Percentiles rank a stretch among this genome's conserved stretches.
These are phyloP conservation scores for Drosophila pseudoananassae DNA, from an alignment of 1,140 invertebrate species.

Conservation along the genomic window DNA sequence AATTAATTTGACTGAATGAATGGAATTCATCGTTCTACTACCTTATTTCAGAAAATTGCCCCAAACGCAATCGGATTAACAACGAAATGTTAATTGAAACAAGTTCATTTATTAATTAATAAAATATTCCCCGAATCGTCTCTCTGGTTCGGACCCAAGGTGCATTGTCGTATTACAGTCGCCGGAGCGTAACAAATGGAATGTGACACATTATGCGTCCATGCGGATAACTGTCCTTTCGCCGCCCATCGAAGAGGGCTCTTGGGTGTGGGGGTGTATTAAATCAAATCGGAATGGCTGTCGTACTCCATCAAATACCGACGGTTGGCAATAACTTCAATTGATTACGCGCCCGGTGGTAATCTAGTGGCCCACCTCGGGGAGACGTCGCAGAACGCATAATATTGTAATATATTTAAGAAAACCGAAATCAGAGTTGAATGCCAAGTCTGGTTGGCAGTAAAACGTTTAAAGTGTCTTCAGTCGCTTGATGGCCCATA, in stretches of 20 bases:
- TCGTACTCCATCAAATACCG: conserved; percentile 71
- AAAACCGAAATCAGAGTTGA: conserved; percentile 2
- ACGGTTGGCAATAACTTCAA: conserved; percentile 76
- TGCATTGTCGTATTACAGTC: conserved; percentile 41
- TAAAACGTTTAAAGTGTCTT: conserved; percentile 68
- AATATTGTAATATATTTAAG: background rate
- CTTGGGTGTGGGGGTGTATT: conserved; percentile 28
- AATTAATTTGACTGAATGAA: too few relatives aligned
- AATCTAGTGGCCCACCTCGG: conserved; percentile 46
- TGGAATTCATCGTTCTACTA: too few relatives aligned
- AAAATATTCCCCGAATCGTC: background rate
- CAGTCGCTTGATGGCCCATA: conserved; percentile 11
- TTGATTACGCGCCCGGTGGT: conserved; percentile 64
- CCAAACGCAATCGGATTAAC: background rate
- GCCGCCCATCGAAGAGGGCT: conserved; percentile 2
- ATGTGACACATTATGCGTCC: conserved; percentile 79
- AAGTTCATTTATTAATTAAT: background rate
- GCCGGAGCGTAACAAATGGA: conserved; percentile 73
- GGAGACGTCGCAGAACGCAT: background rate
- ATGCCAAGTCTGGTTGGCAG: conserved; percentile 12
- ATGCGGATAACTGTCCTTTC: conserved; percentile 69
- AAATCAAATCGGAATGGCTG: conserved; percentile 78
- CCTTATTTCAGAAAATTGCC: background rate
- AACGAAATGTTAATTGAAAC: background rate
- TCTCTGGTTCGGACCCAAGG: conserved; percentile 12